A percentile compares a stretch with the other conserved stretches of the same genome.
These are phyloP conservation scores for Nilaparvata lugens DNA, from an alignment of 1,140 invertebrate genomes.

Conservation along the genomic window DNA sequence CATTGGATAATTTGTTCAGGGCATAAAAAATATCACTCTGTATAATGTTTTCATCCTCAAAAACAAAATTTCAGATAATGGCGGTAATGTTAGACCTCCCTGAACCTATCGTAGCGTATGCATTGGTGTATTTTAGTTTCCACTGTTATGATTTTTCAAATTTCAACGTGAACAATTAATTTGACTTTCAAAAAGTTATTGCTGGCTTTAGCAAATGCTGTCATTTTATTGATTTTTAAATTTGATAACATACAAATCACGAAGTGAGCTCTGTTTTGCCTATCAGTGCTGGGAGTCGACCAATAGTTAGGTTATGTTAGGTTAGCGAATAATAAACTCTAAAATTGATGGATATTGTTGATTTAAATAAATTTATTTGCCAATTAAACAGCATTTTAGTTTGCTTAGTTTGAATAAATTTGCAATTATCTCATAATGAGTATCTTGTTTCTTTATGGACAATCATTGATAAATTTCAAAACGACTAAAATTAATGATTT, in stretches of 20 bases:
- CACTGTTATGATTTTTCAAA: no score
- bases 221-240: no score
- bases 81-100: constrained; percentile 4
- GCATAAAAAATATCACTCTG: neutral
- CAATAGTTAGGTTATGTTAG: constrained; percentile 8
- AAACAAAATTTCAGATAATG: constrained; percentile 10
- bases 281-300: neutral
- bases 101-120: neutral
- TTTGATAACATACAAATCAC: no score
- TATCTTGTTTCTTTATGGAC: no score
- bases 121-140: neutral
- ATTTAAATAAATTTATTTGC: neutral
- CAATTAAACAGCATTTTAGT: no score
- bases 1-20: neutral
- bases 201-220: no score
- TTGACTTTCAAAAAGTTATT: no score
- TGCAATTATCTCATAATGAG: no score
- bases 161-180: no score
- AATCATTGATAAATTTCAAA: no score
- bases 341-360: neutral
- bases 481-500: no score
- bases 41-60: neutral
- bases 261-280: neutral
- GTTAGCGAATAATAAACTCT: neutral
- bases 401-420: no score